Evolutionary conservation across 2,797 vertebrate species (phyloP).

Genomic region (Gallinago solitaria): DNA sequence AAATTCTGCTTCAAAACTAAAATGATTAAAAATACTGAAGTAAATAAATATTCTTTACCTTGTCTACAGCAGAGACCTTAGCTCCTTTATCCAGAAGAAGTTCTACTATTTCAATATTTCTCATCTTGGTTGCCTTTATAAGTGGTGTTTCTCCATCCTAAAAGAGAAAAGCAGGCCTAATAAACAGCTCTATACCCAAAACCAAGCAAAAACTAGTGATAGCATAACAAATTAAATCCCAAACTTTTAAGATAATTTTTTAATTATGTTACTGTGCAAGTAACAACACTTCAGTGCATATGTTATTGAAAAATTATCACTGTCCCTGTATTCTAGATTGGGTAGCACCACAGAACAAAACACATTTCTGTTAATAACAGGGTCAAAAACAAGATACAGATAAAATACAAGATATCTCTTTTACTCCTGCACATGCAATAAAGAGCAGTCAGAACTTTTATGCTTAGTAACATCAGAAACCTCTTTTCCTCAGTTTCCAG

Average conservation of each 20-base stretch:
- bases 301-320: not conserved
- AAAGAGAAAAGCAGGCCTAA: not conserved
- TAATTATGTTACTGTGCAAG: not conserved
- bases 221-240: not conserved
- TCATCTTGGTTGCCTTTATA: constrained; percentile 98
- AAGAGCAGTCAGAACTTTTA: not conserved
- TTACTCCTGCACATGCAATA: not conserved
- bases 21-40: not conserved
- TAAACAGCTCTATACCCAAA: not conserved
- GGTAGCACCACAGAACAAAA: not conserved
- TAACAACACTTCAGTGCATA: not conserved
- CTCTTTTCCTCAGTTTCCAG: not conserved
- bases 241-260: not conserved
- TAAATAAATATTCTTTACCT: constrained; percentile 76
- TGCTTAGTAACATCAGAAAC: not conserved
- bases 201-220: not conserved
- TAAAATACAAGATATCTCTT: not conserved
- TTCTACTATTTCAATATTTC: constrained; percentile 95
- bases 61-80: constrained; percentile 94
- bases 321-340: not conserved
- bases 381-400: not conserved
- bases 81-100: constrained; percentile 96
- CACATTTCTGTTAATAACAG: not conserved
- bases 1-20: not conserved
- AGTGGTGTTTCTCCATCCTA: constrained; percentile 95